A percentile compares a stretch with the other conserved stretches of the same genome.
phyloP scores from a whole-genome alignment of 2,797 vertebrate species.

The Kryptolebias ocellatus region DNA sequence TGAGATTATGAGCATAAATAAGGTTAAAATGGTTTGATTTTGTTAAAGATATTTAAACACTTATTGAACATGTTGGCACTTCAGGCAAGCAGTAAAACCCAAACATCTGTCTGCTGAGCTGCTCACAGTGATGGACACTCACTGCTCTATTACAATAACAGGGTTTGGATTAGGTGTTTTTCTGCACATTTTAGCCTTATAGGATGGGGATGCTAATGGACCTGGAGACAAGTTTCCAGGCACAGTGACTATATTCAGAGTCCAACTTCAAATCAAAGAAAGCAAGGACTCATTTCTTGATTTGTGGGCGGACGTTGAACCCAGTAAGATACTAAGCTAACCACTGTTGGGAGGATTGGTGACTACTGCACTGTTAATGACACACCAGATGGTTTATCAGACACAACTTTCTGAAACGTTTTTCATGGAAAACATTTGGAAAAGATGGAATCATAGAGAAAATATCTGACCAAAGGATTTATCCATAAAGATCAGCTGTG shows the following conservation, averaged over 20 bases:
- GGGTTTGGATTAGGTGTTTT: neutral
- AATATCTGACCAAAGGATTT: neutral
- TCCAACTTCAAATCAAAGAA: neutral
- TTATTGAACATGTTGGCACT: slow-evolving; percentile 29
- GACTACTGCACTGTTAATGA: neutral
- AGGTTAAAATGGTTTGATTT: slow-evolving; percentile 27
- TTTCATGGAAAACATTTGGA: too few species aligned
- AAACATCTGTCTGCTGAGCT: neutral
- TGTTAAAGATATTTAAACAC: slow-evolving; percentile 32
- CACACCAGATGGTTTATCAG: too few species aligned
- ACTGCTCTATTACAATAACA: neutral
- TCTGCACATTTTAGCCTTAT: neutral
- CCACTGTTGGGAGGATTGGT: neutral
- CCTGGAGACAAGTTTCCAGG: neutral
- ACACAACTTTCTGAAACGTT: neutral
- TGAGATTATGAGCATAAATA: neutral
- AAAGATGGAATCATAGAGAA: neutral
- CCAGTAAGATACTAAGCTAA: neutral
- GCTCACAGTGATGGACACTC: neutral
- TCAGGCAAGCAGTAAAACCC: slow-evolving; percentile 49
- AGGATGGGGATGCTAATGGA: neutral
- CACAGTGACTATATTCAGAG: neutral
- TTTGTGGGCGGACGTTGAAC: too few species aligned
- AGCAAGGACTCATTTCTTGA: neutral
- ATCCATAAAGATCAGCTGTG: neutral